Evolutionary conservation across 2,113 vertebrate genomes (phyloP).

Genomic region (Cyprinodon tularosa): DNA sequence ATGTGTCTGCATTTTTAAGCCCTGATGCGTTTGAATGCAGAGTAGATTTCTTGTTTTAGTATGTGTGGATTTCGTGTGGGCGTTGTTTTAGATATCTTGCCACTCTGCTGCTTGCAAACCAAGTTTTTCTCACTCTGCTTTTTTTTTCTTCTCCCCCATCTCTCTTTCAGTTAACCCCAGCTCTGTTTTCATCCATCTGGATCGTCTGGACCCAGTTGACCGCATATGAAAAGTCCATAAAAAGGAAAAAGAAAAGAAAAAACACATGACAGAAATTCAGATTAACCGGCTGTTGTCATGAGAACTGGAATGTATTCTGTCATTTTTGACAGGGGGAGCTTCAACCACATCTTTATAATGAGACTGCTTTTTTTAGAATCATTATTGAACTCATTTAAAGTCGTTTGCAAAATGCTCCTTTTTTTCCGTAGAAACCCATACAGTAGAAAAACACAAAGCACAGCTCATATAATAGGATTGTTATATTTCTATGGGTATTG

Average conservation of each 20-base stretch:
- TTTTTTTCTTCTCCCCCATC: slow-evolving; percentile 41
- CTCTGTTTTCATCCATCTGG: slow-evolving; percentile 42
- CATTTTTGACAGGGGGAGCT: slow-evolving; percentile 28
- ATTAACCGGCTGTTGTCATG: slow-evolving; percentile 49
- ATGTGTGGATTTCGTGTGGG: slow-evolving; percentile 62
- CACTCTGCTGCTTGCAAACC: slow-evolving; percentile 39
- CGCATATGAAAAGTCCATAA: slow-evolving; percentile 25
- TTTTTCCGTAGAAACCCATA: slow-evolving; percentile 26
- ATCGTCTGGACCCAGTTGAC: slow-evolving; percentile 53
- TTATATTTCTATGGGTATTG: slow-evolving; percentile 52
- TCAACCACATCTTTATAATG: slow-evolving; percentile 22
- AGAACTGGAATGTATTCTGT: slow-evolving; percentile 45
- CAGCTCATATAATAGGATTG: slow-evolving; percentile 35
- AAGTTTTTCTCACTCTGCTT: slow-evolving; percentile 41
- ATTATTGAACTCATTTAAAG: slow-evolving; percentile 22
- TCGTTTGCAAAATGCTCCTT: slow-evolving; percentile 35
- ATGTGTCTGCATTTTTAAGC: slow-evolving; percentile 18
- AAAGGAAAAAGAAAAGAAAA: not conserved
- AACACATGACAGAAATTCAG: slow-evolving; percentile 25
- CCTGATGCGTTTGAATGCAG: slow-evolving; percentile 27
- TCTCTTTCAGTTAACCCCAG: slow-evolving; percentile 76
- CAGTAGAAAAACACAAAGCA: slow-evolving; percentile 18
- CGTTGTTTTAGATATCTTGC: slow-evolving; percentile 52
- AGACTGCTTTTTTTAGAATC: slow-evolving; percentile 40
- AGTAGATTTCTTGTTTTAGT: slow-evolving; percentile 42